Percentiles rank a stretch among this genome's conserved stretches.
phyloP scores from a whole-genome alignment of 2,113 vertebrate species.

The Stomatorhinus ivindoensis region DNA sequence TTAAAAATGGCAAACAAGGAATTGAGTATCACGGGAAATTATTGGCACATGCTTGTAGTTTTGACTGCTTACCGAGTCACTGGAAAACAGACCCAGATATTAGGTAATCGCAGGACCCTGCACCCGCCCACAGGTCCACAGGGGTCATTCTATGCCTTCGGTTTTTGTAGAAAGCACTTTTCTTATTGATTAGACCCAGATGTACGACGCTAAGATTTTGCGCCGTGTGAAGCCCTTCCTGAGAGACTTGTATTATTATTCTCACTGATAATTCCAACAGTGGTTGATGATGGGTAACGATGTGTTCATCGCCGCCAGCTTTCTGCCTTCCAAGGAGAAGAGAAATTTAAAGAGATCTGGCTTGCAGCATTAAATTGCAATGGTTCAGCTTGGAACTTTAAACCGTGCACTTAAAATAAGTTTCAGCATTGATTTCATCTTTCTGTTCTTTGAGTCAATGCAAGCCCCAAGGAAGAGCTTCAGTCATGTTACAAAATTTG shows the following conservation, averaged over 20 bases:
- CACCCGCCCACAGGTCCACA: too few relatives aligned
- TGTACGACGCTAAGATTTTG: background rate
- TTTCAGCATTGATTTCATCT: conserved; percentile 7
- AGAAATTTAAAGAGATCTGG: conserved; percentile 4
- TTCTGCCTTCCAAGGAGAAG: conserved; percentile 6
- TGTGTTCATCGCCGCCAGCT: conserved; percentile 10
- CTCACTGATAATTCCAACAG: conserved; percentile 15
- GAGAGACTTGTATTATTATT: background rate
- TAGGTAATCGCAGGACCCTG: background rate
- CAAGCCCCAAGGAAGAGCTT: background rate
- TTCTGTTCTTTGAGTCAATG: background rate
- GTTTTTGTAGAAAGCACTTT: background rate
- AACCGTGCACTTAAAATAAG: conserved; percentile 9
- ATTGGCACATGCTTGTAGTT: background rate
- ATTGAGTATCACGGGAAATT: conserved; percentile 5
- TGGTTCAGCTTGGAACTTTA: background rate
- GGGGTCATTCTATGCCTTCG: background rate
- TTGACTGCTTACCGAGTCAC: background rate
- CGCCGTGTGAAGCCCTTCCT: background rate
- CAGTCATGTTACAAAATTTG: background rate
- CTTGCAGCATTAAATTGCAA: background rate
- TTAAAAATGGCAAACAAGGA: conserved; percentile 17
- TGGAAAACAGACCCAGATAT: background rate
- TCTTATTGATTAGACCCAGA: background rate
- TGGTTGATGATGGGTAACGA: background rate